Evolutionary conservation across 1,140 invertebrate species (phyloP), one percentile per base, ranked within the genome.

Genomic region (Leguminivora glycinivorella): DNA sequence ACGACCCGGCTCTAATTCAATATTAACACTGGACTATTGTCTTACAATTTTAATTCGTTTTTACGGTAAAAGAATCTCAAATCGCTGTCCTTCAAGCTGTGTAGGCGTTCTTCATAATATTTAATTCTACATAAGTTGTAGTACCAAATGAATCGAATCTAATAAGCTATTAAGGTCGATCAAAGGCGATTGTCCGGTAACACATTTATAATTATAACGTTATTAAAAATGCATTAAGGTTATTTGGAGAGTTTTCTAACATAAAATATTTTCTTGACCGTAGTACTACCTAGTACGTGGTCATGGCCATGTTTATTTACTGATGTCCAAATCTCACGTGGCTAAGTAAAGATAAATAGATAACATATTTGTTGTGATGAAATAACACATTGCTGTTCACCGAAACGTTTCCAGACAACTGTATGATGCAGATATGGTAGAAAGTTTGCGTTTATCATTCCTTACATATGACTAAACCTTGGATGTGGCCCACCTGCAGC

Each of bases 141-240:
- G 25, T 58, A 73, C 73, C 72, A 74, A 71, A 26, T 68, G 70
- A 22, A 22, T 29, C 63, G n/a, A n/a, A n/a, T n/a, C n/a, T n/a
- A n/a, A n/a, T 67, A 47, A 24, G 67, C 70, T 68, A 81, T 81
- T 75, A 75, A 73, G 76, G 79, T 68, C 75, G 73, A 72, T 76
- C 14, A 63, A 71, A 25, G 43, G 26, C 68, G 71, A 75, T 73
- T 70, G 52, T 60, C 24, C 24, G 26, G 66, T 56, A 38, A 58
- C 38, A 66, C 74, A 81, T 81, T 75, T 68, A 71, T 70, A 22
- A 19, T 74, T 70, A 71, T 70, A 25, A 25, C 56, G 71, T 63
- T 74, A 81, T 79, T 77, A 81, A 81, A 81, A 79, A 70, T 58
- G 38, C 67, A 81, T 81, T 67, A 58, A 34, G 10, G 40, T 38